phyloP scores from a whole-genome alignment of 2,888 invertebrate species.

The Dryobota labecula region DNA sequence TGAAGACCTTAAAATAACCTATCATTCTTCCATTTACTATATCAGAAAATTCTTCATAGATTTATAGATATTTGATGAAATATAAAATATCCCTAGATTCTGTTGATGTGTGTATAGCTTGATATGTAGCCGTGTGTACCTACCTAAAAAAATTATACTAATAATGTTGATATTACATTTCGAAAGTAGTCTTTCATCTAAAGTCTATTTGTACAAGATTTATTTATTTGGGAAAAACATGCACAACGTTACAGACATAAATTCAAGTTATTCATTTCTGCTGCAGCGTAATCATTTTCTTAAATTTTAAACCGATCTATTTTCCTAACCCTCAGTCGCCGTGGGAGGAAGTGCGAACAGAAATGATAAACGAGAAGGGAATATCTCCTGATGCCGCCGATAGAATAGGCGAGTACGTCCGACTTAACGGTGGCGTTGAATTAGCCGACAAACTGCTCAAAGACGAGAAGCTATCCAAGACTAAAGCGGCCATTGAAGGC shows the following conservation, averaged over 20 bases:
- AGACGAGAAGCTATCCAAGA: conserved; percentile 92
- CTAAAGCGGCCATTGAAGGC: conserved; percentile 93
- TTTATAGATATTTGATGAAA: no score
- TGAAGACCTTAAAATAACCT: no score
- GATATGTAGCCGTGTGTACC: no score
- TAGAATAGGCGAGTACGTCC: conserved; percentile 96
- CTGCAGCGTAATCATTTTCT: background rate
- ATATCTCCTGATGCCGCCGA: conserved; percentile 95
- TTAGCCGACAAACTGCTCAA: conserved; percentile 93
- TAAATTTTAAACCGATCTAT: background rate
- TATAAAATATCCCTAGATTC: no score
- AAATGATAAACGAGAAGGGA: conserved; percentile 98
- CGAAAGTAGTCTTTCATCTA: conserved; percentile 4
- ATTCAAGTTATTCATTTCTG: no score
- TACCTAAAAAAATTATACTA: no score
- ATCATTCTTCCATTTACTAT: no score
- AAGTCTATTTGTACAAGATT: background rate
- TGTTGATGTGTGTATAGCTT: no score
- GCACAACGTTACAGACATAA: no score
- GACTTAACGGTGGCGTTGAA: conserved; percentile 94
- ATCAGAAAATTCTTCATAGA: no score
- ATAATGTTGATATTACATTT: conserved; percentile 19
- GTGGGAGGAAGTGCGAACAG: conserved; percentile 98
- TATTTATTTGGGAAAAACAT: no score
- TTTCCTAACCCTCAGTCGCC: conserved; percentile 91